Percentiles rank a stretch among this genome's conserved stretches.
Conservation (phyloP, 2,888 invertebrate genomes). For the Torymus tubicola region DNA sequence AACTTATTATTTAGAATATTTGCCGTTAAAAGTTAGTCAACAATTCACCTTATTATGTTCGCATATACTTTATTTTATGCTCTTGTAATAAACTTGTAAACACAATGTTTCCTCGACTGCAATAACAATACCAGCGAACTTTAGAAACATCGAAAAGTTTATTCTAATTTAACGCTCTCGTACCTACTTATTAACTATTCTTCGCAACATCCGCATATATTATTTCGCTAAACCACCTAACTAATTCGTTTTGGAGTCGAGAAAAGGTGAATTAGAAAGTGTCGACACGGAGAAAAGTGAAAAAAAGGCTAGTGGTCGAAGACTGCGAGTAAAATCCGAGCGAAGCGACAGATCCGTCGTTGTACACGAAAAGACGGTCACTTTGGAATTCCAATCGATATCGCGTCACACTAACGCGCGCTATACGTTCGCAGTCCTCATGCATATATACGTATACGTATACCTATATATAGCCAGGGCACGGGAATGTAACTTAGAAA, state of each 20-base stretch:
- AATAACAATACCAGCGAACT: too few species aligned
- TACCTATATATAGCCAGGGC: background rate
- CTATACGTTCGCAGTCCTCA: background rate
- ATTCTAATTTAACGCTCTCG: too few species aligned
- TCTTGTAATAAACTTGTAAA: too few species aligned
- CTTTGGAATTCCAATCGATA: slow-evolving; percentile 30
- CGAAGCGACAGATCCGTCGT: background rate
- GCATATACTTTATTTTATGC: too few species aligned
- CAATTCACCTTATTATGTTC: too few species aligned
- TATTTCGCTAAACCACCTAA: too few species aligned
- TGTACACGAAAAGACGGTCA: slow-evolving; percentile 20
- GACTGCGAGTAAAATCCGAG: background rate
- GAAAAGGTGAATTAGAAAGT: slow-evolving; percentile 30
- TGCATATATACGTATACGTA: background rate
- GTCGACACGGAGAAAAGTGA: background rate
- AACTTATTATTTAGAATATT: too few species aligned
- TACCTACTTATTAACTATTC: too few species aligned
- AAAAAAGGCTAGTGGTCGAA: background rate
- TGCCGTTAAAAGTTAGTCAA: too few species aligned
- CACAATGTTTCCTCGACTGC: too few species aligned
- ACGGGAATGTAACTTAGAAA: slow-evolving; percentile 37
- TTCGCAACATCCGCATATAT: too few species aligned
- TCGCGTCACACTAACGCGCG: background rate
- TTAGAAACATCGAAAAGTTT: too few species aligned
- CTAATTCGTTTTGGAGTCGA: background rate